Evolutionary conservation across 2,888 invertebrate species (phyloP).

Genomic region (Buathra laborator): DNA sequence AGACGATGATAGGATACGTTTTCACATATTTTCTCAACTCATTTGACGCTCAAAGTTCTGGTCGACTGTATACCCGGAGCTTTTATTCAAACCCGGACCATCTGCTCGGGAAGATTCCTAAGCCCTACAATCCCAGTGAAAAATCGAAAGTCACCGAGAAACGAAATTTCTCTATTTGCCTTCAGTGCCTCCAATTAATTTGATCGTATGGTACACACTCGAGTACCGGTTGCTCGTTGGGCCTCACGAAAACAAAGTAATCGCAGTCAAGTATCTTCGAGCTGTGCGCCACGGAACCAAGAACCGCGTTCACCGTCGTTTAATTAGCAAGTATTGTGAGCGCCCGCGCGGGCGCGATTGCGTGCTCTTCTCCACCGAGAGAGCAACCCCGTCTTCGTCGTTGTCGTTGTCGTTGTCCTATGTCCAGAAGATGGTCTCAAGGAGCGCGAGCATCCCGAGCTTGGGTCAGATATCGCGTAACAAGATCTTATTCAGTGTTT

Average conservation of each 20-base stretch:
- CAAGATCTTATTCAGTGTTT: slow-evolving; percentile 84
- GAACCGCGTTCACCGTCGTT: slow-evolving; percentile 76
- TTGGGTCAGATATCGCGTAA: slow-evolving; percentile 83
- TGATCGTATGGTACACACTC: slow-evolving; percentile 62
- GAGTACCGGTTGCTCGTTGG: slow-evolving; percentile 40
- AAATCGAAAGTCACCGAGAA: slow-evolving; percentile 37
- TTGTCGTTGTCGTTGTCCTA: slow-evolving; percentile 33
- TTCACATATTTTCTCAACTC: not conserved
- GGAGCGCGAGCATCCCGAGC: slow-evolving; percentile 64
- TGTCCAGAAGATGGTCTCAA: slow-evolving; percentile 29
- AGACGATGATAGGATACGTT: not conserved
- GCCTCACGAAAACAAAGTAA: slow-evolving; percentile 83
- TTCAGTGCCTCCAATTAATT: slow-evolving; percentile 68
- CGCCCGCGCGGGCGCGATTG: slow-evolving; percentile 21
- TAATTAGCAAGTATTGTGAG: slow-evolving; percentile 85
- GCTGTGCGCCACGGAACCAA: slow-evolving; percentile 45
- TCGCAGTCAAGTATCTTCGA: slow-evolving; percentile 81
- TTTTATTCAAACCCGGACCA: slow-evolving; percentile 29
- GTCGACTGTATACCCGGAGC: not conserved
- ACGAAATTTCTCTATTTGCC: slow-evolving; percentile 59
- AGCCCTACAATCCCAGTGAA: slow-evolving; percentile 11
- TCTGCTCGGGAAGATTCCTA: slow-evolving; percentile 19
- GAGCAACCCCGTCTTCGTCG: slow-evolving; percentile 32
- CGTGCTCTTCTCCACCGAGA: not conserved
- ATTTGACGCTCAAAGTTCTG: not conserved